Evolutionary conservation across 2,888 invertebrate genomes (phyloP).

Genomic region (Eilema sororculum): DNA sequence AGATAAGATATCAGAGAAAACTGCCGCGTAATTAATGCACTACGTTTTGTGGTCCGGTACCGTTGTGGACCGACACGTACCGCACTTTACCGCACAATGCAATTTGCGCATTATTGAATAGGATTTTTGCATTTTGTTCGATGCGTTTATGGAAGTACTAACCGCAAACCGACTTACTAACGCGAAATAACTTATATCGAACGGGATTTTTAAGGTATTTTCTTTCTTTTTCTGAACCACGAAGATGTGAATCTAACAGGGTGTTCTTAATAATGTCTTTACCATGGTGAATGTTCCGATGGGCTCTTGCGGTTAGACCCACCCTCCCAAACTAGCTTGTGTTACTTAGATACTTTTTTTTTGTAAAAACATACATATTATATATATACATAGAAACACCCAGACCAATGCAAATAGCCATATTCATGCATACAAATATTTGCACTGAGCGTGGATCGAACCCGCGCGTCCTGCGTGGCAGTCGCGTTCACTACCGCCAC

Average conservation of each 20-base stretch:
- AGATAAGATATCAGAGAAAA: conserved; percentile 74
- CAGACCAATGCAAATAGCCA: too few relatives aligned
- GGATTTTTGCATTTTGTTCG: conserved; percentile 5
- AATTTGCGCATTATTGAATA: conserved; percentile 24
- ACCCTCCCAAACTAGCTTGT: too few relatives aligned
- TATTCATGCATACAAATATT: too few relatives aligned
- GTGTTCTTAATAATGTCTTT: too few relatives aligned
- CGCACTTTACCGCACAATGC: conserved; percentile 6
- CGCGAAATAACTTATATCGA: background rate
- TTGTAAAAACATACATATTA: too few relatives aligned
- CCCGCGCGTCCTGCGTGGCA: too few relatives aligned
- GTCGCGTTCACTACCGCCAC: too few relatives aligned
- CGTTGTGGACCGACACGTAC: conserved; percentile 29
- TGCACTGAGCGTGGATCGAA: too few relatives aligned
- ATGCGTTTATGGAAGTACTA: background rate
- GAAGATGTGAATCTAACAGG: background rate
- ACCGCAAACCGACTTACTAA: background rate
- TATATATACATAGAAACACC: too few relatives aligned
- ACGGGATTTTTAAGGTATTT: background rate
- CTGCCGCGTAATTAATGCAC: conserved; percentile 43
- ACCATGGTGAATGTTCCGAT: too few relatives aligned
- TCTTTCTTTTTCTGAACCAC: background rate
- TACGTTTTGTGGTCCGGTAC: conserved; percentile 40
- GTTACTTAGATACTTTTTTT: too few relatives aligned
- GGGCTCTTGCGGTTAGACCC: too few relatives aligned